Conservation (phyloP, 2,797 vertebrate species). For the Syndactyla subalaris region DNA sequence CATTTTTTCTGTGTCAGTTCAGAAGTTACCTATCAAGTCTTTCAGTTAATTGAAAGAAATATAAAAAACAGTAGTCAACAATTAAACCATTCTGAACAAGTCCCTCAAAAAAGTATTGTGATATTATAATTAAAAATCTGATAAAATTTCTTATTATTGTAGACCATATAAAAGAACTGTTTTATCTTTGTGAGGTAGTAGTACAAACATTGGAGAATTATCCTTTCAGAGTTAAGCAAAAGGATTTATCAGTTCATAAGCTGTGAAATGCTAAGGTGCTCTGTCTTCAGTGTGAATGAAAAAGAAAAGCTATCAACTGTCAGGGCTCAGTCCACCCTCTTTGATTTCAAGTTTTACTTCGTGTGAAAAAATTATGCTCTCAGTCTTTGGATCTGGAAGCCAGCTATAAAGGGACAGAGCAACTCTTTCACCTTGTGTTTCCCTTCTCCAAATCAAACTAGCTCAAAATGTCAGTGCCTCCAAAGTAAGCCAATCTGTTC, state of each 20-base stretch:
- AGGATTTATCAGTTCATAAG: conserved; percentile 9
- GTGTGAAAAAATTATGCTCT: not conserved
- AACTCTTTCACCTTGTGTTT: not conserved
- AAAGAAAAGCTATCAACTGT: not conserved
- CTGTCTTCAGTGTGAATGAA: not conserved
- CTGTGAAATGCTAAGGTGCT: not conserved
- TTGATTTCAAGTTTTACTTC: conserved; percentile 35
- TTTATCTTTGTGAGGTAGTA: not conserved
- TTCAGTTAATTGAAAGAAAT: not conserved
- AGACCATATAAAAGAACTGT: not conserved
- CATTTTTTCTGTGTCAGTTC: not conserved
- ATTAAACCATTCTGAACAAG: not conserved
- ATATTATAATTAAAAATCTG: not conserved
- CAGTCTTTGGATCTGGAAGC: not conserved
- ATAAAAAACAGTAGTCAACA: not conserved
- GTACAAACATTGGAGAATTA: not conserved
- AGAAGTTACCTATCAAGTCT: not conserved
- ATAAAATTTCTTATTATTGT: not conserved
- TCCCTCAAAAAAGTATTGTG: not conserved
- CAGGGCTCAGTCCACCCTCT: not conserved
- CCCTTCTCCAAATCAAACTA: not conserved
- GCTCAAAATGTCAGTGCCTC: conserved; percentile 9
- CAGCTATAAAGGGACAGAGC: not conserved
- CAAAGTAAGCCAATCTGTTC: not conserved
- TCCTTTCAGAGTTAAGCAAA: not conserved